These are phyloP conservation scores for Ceramica pisi DNA, from an alignment of 2,888 invertebrate species.

Conservation along the genomic window DNA sequence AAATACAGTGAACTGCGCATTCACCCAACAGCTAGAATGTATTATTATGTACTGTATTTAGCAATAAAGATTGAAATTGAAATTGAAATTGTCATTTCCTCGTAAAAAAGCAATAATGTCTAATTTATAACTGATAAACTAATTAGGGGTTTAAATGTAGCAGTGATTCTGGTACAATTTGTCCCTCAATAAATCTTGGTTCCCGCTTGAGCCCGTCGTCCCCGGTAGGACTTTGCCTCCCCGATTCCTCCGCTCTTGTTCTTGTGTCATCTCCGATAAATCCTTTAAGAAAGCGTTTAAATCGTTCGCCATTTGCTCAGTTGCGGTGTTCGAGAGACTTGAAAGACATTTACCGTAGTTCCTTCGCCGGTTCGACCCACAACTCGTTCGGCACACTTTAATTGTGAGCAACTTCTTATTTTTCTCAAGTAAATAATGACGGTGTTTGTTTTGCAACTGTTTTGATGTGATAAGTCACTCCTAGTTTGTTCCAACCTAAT, in stretches of 20 bases:
- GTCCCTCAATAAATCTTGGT: slow-evolving; percentile 73
- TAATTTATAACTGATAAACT: slow-evolving; percentile 69
- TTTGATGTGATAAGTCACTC: slow-evolving; percentile 48
- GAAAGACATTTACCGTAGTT: slow-evolving; percentile 61
- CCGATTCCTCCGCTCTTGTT: slow-evolving; percentile 67
- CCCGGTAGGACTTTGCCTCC: slow-evolving; percentile 63
- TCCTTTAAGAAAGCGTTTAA: slow-evolving; percentile 69
- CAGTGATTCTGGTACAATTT: slow-evolving; percentile 72
- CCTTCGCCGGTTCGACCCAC: slow-evolving; percentile 41
- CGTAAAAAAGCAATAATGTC: slow-evolving; percentile 45
- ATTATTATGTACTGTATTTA: too few species aligned
- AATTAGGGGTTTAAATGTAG: slow-evolving; percentile 68
- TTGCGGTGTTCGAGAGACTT: slow-evolving; percentile 60
- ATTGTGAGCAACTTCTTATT: slow-evolving; percentile 57
- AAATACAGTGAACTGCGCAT: too few species aligned
- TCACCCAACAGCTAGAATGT: too few species aligned
- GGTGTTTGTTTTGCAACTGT: slow-evolving; percentile 44
- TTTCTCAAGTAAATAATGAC: slow-evolving; percentile 49
- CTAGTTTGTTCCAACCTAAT: slow-evolving; percentile 48
- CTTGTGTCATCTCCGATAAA: slow-evolving; percentile 69
- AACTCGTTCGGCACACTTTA: slow-evolving; percentile 56
- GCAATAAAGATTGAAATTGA: too few species aligned
- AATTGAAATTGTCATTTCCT: too few species aligned
- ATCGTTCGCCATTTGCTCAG: slow-evolving; percentile 66
- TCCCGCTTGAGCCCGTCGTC: slow-evolving; percentile 63